Evolutionary conservation across 2,797 vertebrate species (phyloP), one percentile per base, ranked within the genome.

Genomic region (Sternarchorhynchus goeldii): DNA sequence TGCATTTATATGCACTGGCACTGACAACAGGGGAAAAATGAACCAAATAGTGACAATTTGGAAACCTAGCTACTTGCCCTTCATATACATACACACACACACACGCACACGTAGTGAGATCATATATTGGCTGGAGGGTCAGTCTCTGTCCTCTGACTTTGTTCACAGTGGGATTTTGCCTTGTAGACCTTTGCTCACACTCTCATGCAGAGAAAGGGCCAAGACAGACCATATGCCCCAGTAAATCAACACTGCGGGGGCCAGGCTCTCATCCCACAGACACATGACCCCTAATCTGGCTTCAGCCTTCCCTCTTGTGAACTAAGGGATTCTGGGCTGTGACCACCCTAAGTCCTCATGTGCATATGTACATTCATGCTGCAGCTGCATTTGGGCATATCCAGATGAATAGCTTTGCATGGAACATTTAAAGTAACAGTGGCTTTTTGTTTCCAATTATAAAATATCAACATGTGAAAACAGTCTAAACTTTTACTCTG

Each of bases 1-100:
- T 86, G 86, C 82, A 85, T 89, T 90, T 91, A 90, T 91, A 91
- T 91, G 80, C 75, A 82, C 70, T 91, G 90, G 88, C 89, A 85
- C 45, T 50, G 10, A 50, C 45, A 50, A 10, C 45, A 84, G 87
- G 86, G 50, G 74, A 39, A 57, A 82, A 79, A 64, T 60, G n/a
- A 10, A 62, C 45, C 6, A 53, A 81, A 78, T 63, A 69, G 21
- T 53, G 32, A 4, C 57, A 34, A 74, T 60, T 63, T 63, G 32
- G 50, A 65, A 45, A 59, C 7, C 29, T 34, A 31, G 29, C 21
- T 76, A 68, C 20, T 68, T 65, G 56, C 62, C 76, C 41, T 17
- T 72, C n/a, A 32, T 17, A 62, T 62, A 56, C 59, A 62, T 31
- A 53, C 71, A 69, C 31, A 50, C 64, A 74, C 62, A 31, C 55